phyloP scores from a whole-genome alignment of 2,797 vertebrate species.

The Chanos chanos region DNA sequence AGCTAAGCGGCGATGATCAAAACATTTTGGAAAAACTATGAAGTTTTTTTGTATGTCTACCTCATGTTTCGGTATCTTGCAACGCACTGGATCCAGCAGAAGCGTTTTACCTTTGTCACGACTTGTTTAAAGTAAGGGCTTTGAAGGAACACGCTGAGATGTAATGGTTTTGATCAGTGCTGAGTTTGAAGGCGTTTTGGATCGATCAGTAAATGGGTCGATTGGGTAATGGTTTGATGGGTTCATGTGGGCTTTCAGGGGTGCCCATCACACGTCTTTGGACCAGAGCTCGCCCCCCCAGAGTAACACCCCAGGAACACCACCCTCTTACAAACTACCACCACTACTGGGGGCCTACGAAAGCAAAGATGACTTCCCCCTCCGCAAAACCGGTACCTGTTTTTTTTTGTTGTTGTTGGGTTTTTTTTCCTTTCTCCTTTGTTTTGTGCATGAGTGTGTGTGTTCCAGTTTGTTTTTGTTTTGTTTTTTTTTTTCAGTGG shows the following conservation, averaged over 20 bases:
- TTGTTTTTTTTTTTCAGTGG: neutral
- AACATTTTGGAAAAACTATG: no score
- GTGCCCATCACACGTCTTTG: constrained; percentile 81
- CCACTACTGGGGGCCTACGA: constrained; percentile 77
- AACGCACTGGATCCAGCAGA: no score
- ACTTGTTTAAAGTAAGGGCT: no score
- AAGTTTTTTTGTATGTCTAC: no score
- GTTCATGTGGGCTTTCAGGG: constrained; percentile 56
- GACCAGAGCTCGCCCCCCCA: constrained; percentile 85
- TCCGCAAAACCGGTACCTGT: constrained; percentile 77
- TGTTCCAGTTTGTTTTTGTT: neutral
- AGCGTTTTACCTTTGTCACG: no score
- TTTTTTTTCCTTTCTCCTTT: neutral
- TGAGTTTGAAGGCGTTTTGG: neutral
- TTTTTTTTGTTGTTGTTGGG: neutral
- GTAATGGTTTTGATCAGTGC: no score
- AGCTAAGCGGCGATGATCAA: no score
- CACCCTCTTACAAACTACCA: constrained; percentile 78
- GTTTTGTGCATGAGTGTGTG: neutral
- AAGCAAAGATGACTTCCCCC: constrained; percentile 79
- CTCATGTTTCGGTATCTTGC: no score
- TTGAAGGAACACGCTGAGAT: no score
- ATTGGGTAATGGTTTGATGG: constrained; percentile 14
- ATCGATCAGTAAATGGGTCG: neutral
- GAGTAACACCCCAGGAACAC: constrained; percentile 77